A percentile compares a stretch with the other conserved stretches of the same genome.
phyloP scores from a whole-genome alignment of 2,113 vertebrate species.

The Mormyrus iriodes region DNA sequence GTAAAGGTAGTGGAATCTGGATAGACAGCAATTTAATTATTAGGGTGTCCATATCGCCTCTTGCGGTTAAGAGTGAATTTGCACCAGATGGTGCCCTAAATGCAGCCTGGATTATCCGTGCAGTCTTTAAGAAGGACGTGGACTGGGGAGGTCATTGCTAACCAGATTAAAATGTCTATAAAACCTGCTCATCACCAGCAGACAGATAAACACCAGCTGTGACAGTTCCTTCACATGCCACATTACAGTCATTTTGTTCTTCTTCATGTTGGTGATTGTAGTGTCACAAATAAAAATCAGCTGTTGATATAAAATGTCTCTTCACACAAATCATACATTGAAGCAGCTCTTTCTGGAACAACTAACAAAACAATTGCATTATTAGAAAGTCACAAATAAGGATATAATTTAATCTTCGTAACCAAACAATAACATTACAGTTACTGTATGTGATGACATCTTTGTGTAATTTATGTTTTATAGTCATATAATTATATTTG shows the following conservation, averaged over 20 bases:
- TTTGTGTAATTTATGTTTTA: background rate
- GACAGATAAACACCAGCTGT: slow-evolving; percentile 21
- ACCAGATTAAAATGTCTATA: slow-evolving; percentile 26
- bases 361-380: background rate
- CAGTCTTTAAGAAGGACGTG: slow-evolving; percentile 16
- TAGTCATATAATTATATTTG: background rate
- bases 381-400: background rate
- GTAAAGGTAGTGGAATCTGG: background rate
- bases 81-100: slow-evolving; percentile 24
- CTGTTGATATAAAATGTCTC: background rate
- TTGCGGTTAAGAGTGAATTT: background rate
- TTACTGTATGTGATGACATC: background rate
- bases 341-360: background rate
- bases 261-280: background rate
- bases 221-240: slow-evolving; percentile 20
- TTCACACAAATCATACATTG: background rate
- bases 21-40: background rate
- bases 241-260: slow-evolving; percentile 24
- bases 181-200: slow-evolving; percentile 7
- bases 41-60: background rate
- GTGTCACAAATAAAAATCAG: background rate
- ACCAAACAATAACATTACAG: background rate
- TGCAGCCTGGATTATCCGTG: slow-evolving; percentile 25
- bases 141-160: slow-evolving; percentile 22
- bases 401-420: background rate